Conservation (phyloP, 2,797 vertebrate species). For the Danio kyathit region DNA sequence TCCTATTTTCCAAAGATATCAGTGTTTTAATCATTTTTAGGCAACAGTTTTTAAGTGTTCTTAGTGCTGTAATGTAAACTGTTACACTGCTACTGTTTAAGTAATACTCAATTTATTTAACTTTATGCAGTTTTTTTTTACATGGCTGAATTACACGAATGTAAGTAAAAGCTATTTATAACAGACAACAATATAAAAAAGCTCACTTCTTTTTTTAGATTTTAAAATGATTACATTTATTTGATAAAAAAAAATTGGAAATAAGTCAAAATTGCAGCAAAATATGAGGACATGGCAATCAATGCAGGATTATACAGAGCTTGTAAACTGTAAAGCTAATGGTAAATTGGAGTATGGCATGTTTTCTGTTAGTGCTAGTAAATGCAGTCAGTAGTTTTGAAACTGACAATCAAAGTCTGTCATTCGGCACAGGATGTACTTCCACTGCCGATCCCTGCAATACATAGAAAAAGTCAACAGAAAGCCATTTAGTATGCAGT, state of each 20-base stretch:
- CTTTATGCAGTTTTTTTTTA: constrained; percentile 5
- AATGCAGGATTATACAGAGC: constrained; percentile 2
- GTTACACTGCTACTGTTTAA: neutral
- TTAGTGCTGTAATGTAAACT: neutral
- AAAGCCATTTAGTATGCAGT: neutral
- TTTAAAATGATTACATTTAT: constrained; percentile 3
- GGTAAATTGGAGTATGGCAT: neutral
- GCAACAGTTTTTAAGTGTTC: neutral
- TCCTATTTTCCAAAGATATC: neutral
- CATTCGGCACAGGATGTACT: constrained; percentile 97
- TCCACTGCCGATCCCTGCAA: constrained; percentile 97
- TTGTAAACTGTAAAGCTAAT: neutral
- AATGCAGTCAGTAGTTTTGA: constrained; percentile 81
- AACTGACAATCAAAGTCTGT: constrained; percentile 94
- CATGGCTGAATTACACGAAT: neutral
- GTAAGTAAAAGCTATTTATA: neutral
- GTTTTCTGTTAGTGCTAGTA: constrained; percentile 10
- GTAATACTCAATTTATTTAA: neutral
- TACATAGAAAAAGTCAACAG: constrained; percentile 33
- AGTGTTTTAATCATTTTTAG: too few species aligned
- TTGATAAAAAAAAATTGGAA: neutral
- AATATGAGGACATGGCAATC: neutral
- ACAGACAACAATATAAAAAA: constrained; percentile 3
- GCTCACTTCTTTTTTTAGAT: neutral
- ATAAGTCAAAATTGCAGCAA: neutral